Percentiles rank a stretch among this genome's conserved stretches.
These are phyloP conservation scores for Epicauta chinensis DNA, from an alignment of 1,140 invertebrate species.

Conservation along the genomic window DNA sequence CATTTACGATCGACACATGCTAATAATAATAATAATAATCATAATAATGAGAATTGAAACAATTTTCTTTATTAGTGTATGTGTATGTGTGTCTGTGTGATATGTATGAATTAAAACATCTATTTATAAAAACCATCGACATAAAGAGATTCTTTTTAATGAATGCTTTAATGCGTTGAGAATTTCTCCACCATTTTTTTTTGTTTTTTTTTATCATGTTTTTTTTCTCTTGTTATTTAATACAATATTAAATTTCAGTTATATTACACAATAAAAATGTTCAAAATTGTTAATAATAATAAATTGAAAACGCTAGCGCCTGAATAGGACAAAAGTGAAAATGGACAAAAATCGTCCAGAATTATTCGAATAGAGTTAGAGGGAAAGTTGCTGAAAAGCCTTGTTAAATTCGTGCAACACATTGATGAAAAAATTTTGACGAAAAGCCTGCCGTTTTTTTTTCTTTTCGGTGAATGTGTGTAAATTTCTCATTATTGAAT, in stretches of 20 bases:
- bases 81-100: constrained; percentile 8
- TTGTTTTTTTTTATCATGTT: too few relatives aligned
- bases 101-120: constrained; percentile 29
- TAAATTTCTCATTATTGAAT: not conserved
- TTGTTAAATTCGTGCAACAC: not conserved
- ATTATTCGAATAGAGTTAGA: not conserved
- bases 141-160: constrained; percentile 21
- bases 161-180: too few relatives aligned
- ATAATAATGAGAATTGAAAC: constrained; percentile 24
- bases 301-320: constrained; percentile 1
- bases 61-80: constrained; percentile 10
- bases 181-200: too few relatives aligned
- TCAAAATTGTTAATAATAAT: too few relatives aligned
- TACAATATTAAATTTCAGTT: too few relatives aligned
- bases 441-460: too few relatives aligned
- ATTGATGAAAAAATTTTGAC: too few relatives aligned
- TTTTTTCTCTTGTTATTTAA: too few relatives aligned
- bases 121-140: constrained; percentile 30
- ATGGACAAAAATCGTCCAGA: too few relatives aligned
- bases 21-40: constrained; percentile 14
- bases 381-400: constrained; percentile 8
- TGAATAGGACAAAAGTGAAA: too few relatives aligned
- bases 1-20: constrained; percentile 18
- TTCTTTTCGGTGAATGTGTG: too few relatives aligned
- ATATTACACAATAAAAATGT: constrained; percentile 18